Evolutionary conservation across 2,888 invertebrate species (phyloP), one percentile per base, ranked within the genome.

Genomic region (Melanostoma mellinum): DNA sequence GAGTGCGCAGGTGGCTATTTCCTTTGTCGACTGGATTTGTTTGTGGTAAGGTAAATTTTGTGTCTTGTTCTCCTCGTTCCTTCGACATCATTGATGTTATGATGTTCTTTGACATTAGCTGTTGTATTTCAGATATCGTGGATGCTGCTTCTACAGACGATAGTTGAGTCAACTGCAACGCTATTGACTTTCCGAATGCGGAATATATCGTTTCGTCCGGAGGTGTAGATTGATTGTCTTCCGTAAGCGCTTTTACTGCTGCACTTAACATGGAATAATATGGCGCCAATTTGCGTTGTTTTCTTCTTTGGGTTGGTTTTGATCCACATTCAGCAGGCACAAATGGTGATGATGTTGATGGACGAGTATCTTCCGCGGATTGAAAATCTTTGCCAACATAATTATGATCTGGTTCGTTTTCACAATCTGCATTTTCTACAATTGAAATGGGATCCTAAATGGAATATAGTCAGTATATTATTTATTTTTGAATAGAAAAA

Each of bases 181-280:
- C 68, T 20, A 86, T 63, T 6, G 84, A 85, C 50, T 81, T 85
- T 3, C 86, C 86, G 69, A 86, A 86, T 2, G 81, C 65, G n/a
- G 67, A 33, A 32, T 85, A 86, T 6, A 86, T 42, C 6, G 71
- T 60, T 6, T 74, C 81, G 4, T 65, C 55, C n/a, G 74, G 61
- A 1, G 35, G 10, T 2, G 10, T 20, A 52, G 48, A 10, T 55
- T 38, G 36, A 36, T 58, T n/a, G 3, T 10, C 44, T 46, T 73
- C 85, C 40, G 36, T n/a, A 38, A 50, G 50, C 6, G 38, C 30
- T 32, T 52, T 30, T 0, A 38, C 5, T 5, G 50, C 42, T 10
- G 5, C 44, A 20, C 60, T 58, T 20, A 68, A 38, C 10, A 46
- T 68, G 0, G 52, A 35, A 33, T 50, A 40, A 6, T 55, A 42